phyloP scores from a whole-genome alignment of 2,888 invertebrate species.

The Steinernema carpocapsae region DNA sequence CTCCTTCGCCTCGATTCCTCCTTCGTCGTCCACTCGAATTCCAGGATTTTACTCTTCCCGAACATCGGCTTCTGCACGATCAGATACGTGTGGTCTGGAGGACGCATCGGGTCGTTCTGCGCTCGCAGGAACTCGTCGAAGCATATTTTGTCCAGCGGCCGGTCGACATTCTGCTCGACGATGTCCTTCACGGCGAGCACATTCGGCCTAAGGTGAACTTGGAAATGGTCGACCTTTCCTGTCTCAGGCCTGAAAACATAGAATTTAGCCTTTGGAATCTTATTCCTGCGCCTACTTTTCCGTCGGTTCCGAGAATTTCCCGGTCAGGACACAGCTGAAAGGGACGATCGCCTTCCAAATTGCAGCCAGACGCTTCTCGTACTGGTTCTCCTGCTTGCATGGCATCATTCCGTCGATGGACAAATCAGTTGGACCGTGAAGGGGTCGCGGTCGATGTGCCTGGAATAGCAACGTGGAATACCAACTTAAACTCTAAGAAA shows the following conservation, averaged over 20 bases:
- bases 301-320: background rate
- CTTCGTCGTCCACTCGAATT: constrained; percentile 11
- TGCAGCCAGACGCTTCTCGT: constrained; percentile 7
- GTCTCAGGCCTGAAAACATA: too few relatives aligned
- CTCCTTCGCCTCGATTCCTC: too few relatives aligned
- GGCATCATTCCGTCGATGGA: background rate
- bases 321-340: background rate
- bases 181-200: background rate
- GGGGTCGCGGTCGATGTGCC: constrained; percentile 13
- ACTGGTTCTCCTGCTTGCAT: background rate
- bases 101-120: background rate
- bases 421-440: constrained; percentile 15
- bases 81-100: background rate
- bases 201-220: background rate
- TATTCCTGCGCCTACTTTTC: background rate
- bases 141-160: background rate
- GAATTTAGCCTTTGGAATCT: too few relatives aligned
- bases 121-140: background rate
- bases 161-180: background rate
- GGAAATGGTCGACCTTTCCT: background rate
- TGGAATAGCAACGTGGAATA: background rate
- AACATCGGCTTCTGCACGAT: constrained; percentile 10
- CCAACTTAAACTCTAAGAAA: background rate
- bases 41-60: background rate
- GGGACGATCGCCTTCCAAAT: constrained; percentile 29